phyloP scores from a whole-genome alignment of 2,888 invertebrate genomes.

The Nysson spinosus region DNA sequence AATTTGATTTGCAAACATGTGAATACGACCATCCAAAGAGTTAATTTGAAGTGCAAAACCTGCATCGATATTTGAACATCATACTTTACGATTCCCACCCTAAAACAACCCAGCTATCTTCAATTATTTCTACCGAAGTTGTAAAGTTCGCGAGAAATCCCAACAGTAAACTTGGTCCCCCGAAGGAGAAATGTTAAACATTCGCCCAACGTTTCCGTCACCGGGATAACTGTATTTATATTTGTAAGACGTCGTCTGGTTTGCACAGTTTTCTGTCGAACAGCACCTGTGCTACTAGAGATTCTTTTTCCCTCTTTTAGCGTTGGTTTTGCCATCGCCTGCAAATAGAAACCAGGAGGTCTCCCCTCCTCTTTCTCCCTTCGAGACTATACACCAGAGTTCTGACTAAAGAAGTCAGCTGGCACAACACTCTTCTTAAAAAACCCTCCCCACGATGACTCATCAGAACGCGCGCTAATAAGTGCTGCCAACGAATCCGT shows the following conservation, averaged over 20 bases:
- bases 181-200: background rate
- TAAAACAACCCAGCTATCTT: too few species aligned
- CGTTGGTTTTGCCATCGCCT: conserved; percentile 23
- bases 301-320: conserved; percentile 13
- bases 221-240: conserved; percentile 17
- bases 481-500: background rate
- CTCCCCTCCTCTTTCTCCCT: background rate
- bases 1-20: too few species aligned
- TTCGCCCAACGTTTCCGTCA: conserved; percentile 14
- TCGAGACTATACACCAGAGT: conserved; percentile 2
- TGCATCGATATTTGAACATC: too few species aligned
- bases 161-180: too few species aligned
- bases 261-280: conserved; percentile 1
- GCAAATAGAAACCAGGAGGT: conserved; percentile 36
- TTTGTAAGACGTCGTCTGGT: conserved; percentile 36
- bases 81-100: too few species aligned
- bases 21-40: too few species aligned
- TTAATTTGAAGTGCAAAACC: too few species aligned
- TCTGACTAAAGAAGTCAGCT: conserved; percentile 45
- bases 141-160: too few species aligned
- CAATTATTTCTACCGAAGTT: too few species aligned
- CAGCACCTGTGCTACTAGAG: conserved; percentile 16
- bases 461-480: conserved; percentile 13
- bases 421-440: conserved; percentile 27
- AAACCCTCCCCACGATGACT: conserved; percentile 32